A percentile compares a stretch with the other conserved stretches of the same genome.
Conservation (phyloP, 2,113 vertebrate genomes). For the Cepphus grylle region DNA sequence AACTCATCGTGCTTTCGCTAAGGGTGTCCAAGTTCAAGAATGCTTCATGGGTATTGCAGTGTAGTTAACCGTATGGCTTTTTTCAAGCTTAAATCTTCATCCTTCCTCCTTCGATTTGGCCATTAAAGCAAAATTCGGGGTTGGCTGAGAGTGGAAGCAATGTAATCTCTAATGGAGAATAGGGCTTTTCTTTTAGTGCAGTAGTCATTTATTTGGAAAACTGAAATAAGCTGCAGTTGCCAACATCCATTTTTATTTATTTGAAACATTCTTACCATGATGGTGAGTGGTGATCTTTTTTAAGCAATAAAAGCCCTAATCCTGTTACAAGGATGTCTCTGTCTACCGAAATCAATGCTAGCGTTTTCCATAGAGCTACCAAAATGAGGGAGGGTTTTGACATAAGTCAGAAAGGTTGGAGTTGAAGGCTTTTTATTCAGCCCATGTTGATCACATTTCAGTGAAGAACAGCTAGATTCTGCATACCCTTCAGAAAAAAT, state of each 20-base stretch:
- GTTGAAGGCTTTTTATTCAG: background rate
- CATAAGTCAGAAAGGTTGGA: background rate
- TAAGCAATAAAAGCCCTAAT: background rate
- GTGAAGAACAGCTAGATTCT: background rate
- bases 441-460: background rate
- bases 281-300: background rate
- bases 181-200: background rate
- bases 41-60: background rate
- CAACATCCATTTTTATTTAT: background rate
- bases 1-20: background rate
- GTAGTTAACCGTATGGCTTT: background rate
- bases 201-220: background rate
- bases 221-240: background rate
- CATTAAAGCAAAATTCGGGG: background rate
- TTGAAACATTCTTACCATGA: background rate
- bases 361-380: background rate
- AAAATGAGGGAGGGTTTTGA: background rate
- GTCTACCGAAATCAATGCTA: background rate
- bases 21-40: background rate
- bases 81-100: background rate
- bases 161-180: background rate
- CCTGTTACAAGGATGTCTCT: background rate
- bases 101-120: background rate
- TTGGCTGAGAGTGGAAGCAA: background rate
- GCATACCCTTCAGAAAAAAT: background rate